phyloP scores from a whole-genome alignment of 92 coral and sea anemone species.

The Parazoanthus atlanticus region DNA sequence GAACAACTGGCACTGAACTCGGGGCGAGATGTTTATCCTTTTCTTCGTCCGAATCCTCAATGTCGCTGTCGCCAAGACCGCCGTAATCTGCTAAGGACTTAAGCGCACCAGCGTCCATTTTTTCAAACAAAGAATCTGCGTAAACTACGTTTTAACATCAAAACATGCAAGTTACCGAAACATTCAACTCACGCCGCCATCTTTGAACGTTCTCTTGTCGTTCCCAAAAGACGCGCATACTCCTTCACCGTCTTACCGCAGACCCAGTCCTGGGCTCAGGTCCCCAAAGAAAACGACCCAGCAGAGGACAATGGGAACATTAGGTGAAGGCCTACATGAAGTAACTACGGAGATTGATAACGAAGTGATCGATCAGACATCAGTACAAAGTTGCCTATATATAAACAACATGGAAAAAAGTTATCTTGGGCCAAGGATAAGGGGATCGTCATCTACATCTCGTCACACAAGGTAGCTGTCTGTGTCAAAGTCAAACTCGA shows the following conservation, averaged over 20 bases:
- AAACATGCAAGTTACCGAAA: no score
- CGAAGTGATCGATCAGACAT: no score
- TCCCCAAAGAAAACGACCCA: no score
- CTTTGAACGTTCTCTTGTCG: no score
- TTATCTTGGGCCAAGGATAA: neutral
- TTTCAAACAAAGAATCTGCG: neutral
- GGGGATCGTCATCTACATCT: neutral
- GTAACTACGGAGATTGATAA: neutral
- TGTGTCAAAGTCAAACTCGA: no score
- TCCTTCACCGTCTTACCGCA: neutral
- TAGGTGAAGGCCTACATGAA: neutral
- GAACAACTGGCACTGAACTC: conserved; percentile 29
- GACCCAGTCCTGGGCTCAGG: no score
- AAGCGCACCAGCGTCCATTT: conserved; percentile 48
- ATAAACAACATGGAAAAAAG: neutral
- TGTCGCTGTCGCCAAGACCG: conserved; percentile 89
- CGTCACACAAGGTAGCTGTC: conserved; percentile 3
- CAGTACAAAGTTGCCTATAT: no score
- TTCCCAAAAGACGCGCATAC: neutral
- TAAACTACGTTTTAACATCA: neutral
- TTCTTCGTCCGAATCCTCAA: conserved; percentile 88
- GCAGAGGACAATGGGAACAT: neutral
- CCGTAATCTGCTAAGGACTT: conserved; percentile 68
- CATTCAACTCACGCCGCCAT: no score
- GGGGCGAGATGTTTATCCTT: conserved; percentile 15